Percentiles rank a stretch among this genome's conserved stretches.
Evolutionary conservation across 2,888 invertebrate genomes (phyloP).

Genomic region (Drosophila leonis): DNA sequence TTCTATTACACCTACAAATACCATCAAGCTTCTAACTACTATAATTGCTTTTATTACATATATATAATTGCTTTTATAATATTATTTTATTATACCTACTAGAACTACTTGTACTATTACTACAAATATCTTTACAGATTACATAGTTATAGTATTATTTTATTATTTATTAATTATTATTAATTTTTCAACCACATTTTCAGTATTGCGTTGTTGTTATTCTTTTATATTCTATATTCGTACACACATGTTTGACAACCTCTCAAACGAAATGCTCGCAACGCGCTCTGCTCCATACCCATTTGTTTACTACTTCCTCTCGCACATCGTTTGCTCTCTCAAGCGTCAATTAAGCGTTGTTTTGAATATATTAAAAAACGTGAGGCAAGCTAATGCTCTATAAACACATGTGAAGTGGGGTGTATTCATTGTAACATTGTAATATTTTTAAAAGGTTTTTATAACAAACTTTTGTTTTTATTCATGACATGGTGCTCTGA

Average conservation of each 20-base stretch:
- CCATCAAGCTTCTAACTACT: too few relatives aligned
- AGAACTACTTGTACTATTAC: too few relatives aligned
- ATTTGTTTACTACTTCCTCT: neutral
- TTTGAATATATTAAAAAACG: conserved; percentile 4
- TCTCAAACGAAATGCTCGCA: neutral
- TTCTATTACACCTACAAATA: neutral
- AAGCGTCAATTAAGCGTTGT: conserved; percentile 9
- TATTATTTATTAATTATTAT: neutral
- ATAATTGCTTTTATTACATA: neutral
- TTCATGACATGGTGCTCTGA: too few relatives aligned
- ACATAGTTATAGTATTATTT: too few relatives aligned
- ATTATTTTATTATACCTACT: neutral
- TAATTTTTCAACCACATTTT: neutral
- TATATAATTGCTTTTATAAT: too few relatives aligned
- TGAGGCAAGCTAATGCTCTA: neutral
- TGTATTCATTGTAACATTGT: neutral
- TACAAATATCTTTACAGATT: too few relatives aligned
- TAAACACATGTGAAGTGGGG: too few relatives aligned
- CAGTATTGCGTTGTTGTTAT: neutral
- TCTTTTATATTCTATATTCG: neutral
- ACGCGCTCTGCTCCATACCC: neutral
- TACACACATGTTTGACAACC: neutral
- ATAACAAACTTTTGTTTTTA: too few relatives aligned
- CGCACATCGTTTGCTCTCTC: neutral
- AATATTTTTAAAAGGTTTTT: too few relatives aligned